Base-by-base conservation (phyloP, 2,888 invertebrate species). In the Seira ritae region DNA sequence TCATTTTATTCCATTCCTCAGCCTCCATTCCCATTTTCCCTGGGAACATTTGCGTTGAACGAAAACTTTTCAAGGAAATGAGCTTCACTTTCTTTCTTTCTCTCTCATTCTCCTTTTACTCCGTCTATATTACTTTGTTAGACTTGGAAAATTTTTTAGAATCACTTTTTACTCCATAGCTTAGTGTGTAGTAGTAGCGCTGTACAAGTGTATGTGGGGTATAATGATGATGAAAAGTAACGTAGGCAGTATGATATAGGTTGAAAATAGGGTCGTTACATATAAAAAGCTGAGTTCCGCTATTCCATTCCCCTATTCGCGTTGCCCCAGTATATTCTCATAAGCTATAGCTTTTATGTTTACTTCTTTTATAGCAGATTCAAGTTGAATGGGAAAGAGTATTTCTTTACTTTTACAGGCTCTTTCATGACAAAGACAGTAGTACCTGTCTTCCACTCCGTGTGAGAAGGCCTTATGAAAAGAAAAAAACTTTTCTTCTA, bases 51-150 rank as follows among this genome's bases (percentile, higher is more conserved):
- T 85, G 79, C 84, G 87, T 82, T 87, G 87, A 87, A 85, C 85
- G 86, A 87, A 87, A 87, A 86, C 86, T 87, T 85, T 80, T 80
- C 69, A 75, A 86, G 86, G 81, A 87, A 87, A 87, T 87, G 87
- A 87, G 87, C 85, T 85, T 86, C 86, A 85, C 86, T 86, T 84
- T 84, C 84, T 84, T 81, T 83, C 85, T 87, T 84, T 80, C 82
- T 80, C 77, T 85, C 86, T 67, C 69, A 24, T 23, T 50, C 24
- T 46, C 3, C 62, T 65, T n/a, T 60, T 60, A 15, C 31, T 80
- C 31, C 50, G 22, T 69, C 62, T 69, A 66, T 69, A 12, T 71
- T 42, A 60, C 74, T 46, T 62, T 78, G n/a, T 71, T 67, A 17
- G 72, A 55, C 71, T 78, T 70, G 72, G 72, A 72, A 68, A 78